These are phyloP conservation scores for Muscicapa adusta DNA, from an alignment of 2,113 vertebrate genomes.

Conservation along the genomic window DNA sequence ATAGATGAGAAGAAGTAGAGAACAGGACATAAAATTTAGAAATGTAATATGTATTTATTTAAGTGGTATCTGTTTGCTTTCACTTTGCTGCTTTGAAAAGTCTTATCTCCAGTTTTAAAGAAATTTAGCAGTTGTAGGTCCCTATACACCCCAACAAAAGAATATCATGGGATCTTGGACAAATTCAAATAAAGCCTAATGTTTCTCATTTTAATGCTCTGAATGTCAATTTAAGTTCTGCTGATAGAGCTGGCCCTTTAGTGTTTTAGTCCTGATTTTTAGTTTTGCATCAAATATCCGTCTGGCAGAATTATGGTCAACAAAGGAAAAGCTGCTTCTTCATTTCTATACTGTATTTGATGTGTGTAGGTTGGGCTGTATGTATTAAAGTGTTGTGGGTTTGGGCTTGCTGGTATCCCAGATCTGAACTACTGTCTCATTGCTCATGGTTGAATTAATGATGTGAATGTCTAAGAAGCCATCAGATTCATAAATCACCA, in stretches of 20 bases:
- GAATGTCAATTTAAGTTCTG: not conserved
- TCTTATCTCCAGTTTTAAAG: not conserved
- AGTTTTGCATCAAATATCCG: not conserved
- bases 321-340: not conserved
- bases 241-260: not conserved
- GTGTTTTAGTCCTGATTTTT: not conserved
- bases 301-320: not conserved
- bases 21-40: not conserved
- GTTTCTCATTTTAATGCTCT: not conserved
- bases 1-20: not conserved
- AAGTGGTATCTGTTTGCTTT: not conserved
- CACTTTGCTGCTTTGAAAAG: not conserved
- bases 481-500: slow-evolving; percentile 93
- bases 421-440: slow-evolving; percentile 74
- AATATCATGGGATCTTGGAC: not conserved
- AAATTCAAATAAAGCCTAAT: not conserved
- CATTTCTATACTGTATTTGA: not conserved
- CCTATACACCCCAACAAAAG: not conserved
- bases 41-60: not conserved
- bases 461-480: slow-evolving; percentile 80
- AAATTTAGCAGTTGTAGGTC: not conserved
- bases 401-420: slow-evolving; percentile 21
- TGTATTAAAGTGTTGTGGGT: slow-evolving; percentile 13
- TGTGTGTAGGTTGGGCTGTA: not conserved
- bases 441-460: slow-evolving; percentile 87